Base-by-base conservation (phyloP, 2,113 vertebrate genomes). In the Seriola quinqueradiata region DNA sequence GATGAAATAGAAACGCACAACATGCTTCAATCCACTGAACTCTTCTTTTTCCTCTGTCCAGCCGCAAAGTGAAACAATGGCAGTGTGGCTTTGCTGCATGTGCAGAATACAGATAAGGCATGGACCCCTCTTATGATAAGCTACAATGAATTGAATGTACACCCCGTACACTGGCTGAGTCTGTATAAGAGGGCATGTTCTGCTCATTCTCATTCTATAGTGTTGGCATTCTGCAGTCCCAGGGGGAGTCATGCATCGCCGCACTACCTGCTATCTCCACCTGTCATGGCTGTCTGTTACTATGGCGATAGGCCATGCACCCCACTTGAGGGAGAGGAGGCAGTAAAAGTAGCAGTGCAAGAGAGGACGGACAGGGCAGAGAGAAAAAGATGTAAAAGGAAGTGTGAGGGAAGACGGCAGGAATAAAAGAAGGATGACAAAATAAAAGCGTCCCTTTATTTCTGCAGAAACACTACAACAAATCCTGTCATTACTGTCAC, bases 231-330 rank as follows among this genome's bases (percentile, higher is more conserved):
- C 87, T 86, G 88, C 87, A 81, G 77, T 87, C 90, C 83, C 91
- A 85, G 71, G 79, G 90, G 91, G 84, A 81, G 88, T 90, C 89
- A 88, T 66, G 91, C 93, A 81, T 92, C 85, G 67, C 89, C 79
- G 83, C 91, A 89, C 89, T 90, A 93, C 93, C 90, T 94, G 91
- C 90, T 91, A 87, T 90, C 84, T 87, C 89, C 92, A 95, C 95
- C 95, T 95, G 95, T 94, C 92, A 94, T 80, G 87, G 88, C 90
- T 94, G 92, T 93, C 93, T 94, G 94, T 95, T 94, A 92, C 95
- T 94, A 95, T 95, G 91, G 94, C 86, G 58, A 95, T 95, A 78
- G 86, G 89, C 92, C 93, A 94, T 91, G 89, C 81, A 83, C 77
- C 85, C 82, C 83, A 73, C 82, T 84, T 17, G 12, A 74, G 82